Conservation (phyloP, 53 echinoderm and acorn worm genomes). For the Crossaster papposus region DNA sequence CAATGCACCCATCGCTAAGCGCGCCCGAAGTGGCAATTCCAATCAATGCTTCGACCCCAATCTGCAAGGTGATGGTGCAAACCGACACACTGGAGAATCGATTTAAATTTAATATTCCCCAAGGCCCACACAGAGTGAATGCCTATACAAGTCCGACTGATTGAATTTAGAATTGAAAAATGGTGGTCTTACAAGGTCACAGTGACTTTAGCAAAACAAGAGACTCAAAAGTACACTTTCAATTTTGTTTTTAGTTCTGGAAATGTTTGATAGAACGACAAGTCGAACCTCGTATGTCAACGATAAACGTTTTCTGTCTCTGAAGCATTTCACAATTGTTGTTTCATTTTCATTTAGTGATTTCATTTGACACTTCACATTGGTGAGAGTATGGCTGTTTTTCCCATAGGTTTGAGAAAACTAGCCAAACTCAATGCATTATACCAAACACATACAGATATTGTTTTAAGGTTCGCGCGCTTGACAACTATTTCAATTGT, state of each 20-base stretch:
- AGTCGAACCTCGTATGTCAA: too few relatives aligned
- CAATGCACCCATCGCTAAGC: constrained; percentile 6
- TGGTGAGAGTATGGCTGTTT: too few relatives aligned
- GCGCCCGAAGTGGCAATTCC: constrained; percentile 9
- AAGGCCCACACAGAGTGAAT: neutral
- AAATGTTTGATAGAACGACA: too few relatives aligned
- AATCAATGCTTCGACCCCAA: constrained; percentile 38
- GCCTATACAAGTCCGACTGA: neutral
- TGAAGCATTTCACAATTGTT: too few relatives aligned
- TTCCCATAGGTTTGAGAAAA: too few relatives aligned
- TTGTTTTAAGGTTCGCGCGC: too few relatives aligned
- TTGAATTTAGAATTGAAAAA: neutral
- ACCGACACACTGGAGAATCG: constrained; percentile 2
- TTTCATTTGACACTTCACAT: too few relatives aligned
- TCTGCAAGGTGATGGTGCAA: neutral
- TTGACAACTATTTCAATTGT: too few relatives aligned
- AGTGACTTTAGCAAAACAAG: neutral
- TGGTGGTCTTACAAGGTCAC: neutral
- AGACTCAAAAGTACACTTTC: neutral
- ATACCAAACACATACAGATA: too few relatives aligned
- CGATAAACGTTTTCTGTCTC: too few relatives aligned
- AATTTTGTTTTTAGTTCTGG: neutral
- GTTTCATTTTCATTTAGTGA: too few relatives aligned
- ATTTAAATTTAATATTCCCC: constrained; percentile 21
- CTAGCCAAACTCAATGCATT: too few relatives aligned